Conservation (phyloP, 2,797 vertebrate genomes). For the Bryconaethiops microstoma region DNA sequence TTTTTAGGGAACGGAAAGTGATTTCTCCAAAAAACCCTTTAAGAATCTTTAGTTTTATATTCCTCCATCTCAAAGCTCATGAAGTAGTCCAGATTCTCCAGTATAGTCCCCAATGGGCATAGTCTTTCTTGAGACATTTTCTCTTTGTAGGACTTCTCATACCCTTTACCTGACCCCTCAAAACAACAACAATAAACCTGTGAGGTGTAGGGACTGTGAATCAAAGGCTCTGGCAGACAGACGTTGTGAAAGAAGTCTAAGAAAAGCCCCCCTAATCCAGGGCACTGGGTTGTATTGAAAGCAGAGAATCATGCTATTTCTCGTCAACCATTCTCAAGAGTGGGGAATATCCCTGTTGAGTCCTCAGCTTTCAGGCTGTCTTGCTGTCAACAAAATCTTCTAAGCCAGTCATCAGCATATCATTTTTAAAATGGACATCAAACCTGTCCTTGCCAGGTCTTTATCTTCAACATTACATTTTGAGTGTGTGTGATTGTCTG, state of each 20-base stretch:
- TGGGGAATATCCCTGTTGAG: neutral
- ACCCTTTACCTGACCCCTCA: neutral
- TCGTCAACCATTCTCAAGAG: neutral
- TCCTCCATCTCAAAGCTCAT: neutral
- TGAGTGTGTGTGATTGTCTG: too few relatives aligned
- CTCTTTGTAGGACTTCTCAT: neutral
- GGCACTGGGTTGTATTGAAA: neutral
- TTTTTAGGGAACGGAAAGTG: neutral
- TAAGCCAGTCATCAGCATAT: neutral
- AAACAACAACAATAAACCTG: neutral
- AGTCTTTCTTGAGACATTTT: neutral
- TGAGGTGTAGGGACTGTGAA: neutral
- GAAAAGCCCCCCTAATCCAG: constrained; percentile 8
- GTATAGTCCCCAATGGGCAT: neutral
- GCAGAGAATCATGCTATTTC: constrained; percentile 7
- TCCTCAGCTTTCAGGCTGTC: neutral
- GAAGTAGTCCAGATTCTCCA: neutral
- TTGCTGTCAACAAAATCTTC: neutral
- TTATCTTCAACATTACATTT: neutral
- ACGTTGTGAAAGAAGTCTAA: neutral
- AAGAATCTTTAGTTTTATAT: neutral
- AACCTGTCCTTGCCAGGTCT: neutral
- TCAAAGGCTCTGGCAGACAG: neutral
- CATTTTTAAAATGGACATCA: neutral
- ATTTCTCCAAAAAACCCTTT: neutral